Evolutionary conservation across 2,888 invertebrate species (phyloP).

Genomic region (Dastarcus helophoroides): DNA sequence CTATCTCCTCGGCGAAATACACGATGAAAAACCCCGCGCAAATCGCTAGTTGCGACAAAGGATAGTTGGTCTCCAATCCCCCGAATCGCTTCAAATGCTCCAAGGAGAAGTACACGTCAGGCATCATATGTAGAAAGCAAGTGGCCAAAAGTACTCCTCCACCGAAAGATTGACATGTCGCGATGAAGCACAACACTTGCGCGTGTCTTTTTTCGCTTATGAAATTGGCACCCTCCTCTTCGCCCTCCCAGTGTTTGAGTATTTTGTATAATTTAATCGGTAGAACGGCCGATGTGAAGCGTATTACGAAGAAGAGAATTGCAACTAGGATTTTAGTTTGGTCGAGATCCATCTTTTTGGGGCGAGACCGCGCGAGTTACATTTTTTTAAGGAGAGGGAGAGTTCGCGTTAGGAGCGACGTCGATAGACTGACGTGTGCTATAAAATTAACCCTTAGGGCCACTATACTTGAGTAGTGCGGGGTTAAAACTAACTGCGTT

Average conservation of each 20-base stretch:
- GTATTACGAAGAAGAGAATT: conserved; percentile 36
- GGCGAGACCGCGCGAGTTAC: too few species aligned
- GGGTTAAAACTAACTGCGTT: too few species aligned
- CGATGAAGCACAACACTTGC: conserved; percentile 30
- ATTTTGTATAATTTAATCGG: conserved; percentile 39
- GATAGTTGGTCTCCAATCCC: conserved; percentile 28
- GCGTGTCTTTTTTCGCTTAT: conserved; percentile 28
- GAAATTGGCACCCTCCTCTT: conserved; percentile 24
- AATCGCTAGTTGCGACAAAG: conserved; percentile 41
- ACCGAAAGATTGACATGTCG: conserved; percentile 39
- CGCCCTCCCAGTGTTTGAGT: conserved; percentile 30
- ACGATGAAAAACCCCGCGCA: conserved; percentile 44
- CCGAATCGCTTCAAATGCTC: conserved; percentile 28
- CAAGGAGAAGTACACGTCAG: conserved; percentile 40
- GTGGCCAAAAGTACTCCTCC: conserved; percentile 47
- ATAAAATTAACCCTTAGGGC: too few species aligned
- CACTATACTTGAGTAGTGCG: too few species aligned
- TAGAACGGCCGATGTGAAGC: conserved; percentile 40
- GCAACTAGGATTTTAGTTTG: conserved; percentile 40
- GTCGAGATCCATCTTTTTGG: conserved; percentile 34
- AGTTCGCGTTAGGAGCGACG: too few species aligned
- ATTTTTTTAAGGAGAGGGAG: too few species aligned
- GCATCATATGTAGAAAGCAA: conserved; percentile 46
- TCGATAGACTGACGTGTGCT: too few species aligned
- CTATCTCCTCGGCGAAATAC: conserved; percentile 44